Base-by-base conservation (phyloP, 1,140 invertebrate genomes). In the Eriocheir sinensis region DNA sequence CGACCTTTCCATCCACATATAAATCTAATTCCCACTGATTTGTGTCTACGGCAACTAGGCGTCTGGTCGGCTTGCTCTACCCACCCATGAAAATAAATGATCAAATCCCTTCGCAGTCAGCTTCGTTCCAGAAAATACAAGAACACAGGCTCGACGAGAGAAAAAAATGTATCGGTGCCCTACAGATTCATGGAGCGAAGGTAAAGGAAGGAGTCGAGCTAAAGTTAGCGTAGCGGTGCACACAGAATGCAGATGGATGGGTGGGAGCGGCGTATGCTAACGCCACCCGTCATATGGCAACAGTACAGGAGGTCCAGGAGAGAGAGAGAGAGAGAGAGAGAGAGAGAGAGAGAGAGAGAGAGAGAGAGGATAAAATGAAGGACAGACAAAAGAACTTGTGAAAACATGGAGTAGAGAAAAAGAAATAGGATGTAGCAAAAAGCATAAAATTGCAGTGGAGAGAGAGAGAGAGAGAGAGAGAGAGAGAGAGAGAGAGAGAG, bases 401-500 rank as follows among this genome's bases (percentile, higher is more conserved):
- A 48, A 48, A 48, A 48, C 4, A 15, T 48, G 44, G 4, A n/a
- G n/a, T n/a, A n/a, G n/a, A n/a, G n/a, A n/a, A n/a, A n/a, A n/a
- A n/a, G n/a, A n/a, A 21, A 53, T 9, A 53, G 48, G 21, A 21
- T 17, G 48, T 17, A 21, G 21, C 12, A 53, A 21, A 53, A 21
- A 53, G 48, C 12, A 21, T 17, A 21, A 53, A 21, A 53, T 9
- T 17, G 48, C 12, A 21, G 21, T 9, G 21, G 48, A 53, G 60
- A 72, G 60, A 72, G 60, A 72, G 60, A 72, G 60, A 72, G 60
- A 72, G 60, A 72, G 60, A 72, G 60, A 72, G 85, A 86, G 85
- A 86, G 85, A 36, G 30, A 34, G 30, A 86, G 32, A 85, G 36
- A 17, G 0, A 17, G 9, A 9, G 9, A 83, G 36, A 0, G 12